phyloP scores from a whole-genome alignment of 92 coral and sea anemone genomes.

The Meandrina meandrites region DNA sequence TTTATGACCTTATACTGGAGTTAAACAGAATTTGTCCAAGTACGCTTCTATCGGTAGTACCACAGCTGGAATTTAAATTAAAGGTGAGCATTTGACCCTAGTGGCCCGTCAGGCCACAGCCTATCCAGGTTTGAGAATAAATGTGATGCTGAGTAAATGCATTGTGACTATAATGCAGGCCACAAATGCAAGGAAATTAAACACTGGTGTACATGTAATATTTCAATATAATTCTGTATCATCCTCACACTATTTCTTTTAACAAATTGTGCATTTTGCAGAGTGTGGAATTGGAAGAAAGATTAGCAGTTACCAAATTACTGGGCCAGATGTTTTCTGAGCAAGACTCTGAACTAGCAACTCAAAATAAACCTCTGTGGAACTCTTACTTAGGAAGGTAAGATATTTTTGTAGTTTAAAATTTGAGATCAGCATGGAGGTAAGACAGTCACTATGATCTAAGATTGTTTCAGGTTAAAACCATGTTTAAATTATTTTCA shows the following conservation, averaged over 20 bases:
- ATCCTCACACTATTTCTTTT: too few species aligned
- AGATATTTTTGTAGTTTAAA: neutral
- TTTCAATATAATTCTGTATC: too few species aligned
- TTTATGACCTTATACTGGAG: constrained; percentile 86
- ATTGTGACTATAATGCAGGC: too few species aligned
- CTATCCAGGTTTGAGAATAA: too few species aligned
- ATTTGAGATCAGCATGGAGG: neutral
- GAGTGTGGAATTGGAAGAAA: constrained; percentile 85
- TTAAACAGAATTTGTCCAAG: constrained; percentile 77
- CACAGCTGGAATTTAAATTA: constrained; percentile 93
- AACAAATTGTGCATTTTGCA: constrained; percentile 52
- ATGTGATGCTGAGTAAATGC: too few species aligned
- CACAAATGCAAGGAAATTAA: too few species aligned
- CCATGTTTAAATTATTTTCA: too few species aligned
- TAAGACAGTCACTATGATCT: neutral
- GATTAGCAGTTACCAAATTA: constrained; percentile 72
- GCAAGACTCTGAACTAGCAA: constrained; percentile 82
- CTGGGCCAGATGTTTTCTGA: constrained; percentile 94
- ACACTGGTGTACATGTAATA: too few species aligned
- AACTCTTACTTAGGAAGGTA: constrained; percentile 92
- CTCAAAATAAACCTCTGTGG: constrained; percentile 88
- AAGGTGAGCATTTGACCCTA: constrained; percentile 63
- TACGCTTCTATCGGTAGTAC: constrained; percentile 85
- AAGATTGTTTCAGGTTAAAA: neutral
- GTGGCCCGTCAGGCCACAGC: too few species aligned